phyloP scores from a whole-genome alignment of 2,888 invertebrate genomes.

The Tipula unca region DNA sequence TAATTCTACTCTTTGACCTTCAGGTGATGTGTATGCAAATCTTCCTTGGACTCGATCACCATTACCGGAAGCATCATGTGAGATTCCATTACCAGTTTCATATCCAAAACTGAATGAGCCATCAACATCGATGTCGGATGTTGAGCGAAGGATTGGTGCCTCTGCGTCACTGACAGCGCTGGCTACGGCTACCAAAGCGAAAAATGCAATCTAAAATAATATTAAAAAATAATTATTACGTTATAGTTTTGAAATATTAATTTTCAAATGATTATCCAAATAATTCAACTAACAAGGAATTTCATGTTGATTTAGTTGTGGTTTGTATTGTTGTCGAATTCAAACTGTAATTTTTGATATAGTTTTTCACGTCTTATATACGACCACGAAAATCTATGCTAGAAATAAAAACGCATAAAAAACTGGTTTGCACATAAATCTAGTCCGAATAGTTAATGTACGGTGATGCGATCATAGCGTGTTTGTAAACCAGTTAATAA shows the following conservation, averaged over 20 bases:
- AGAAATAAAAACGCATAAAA: neutral
- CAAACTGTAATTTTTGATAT: neutral
- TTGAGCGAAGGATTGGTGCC: neutral
- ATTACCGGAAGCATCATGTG: neutral
- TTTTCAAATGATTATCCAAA: neutral
- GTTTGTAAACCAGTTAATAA: too few relatives aligned
- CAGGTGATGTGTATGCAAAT: neutral
- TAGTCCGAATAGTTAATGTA: neutral
- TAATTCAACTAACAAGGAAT: neutral
- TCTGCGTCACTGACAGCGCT: neutral
- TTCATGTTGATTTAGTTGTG: neutral
- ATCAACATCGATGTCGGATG: neutral
- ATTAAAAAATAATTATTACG: neutral
- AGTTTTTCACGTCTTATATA: neutral
- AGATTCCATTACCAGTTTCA: constrained; percentile 16
- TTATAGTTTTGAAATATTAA: neutral
- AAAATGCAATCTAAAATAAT: neutral
- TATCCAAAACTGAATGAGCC: neutral
- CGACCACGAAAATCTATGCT: neutral
- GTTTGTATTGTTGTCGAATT: neutral
- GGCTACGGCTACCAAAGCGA: neutral
- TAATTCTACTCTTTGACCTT: neutral
- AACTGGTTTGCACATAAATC: neutral
- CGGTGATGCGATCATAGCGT: neutral
- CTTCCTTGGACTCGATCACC: neutral